A percentile compares a stretch with the other conserved stretches of the same genome.
phyloP scores from a whole-genome alignment of 2,113 vertebrate genomes.

The Cyprinodon brontotheroides region DNA sequence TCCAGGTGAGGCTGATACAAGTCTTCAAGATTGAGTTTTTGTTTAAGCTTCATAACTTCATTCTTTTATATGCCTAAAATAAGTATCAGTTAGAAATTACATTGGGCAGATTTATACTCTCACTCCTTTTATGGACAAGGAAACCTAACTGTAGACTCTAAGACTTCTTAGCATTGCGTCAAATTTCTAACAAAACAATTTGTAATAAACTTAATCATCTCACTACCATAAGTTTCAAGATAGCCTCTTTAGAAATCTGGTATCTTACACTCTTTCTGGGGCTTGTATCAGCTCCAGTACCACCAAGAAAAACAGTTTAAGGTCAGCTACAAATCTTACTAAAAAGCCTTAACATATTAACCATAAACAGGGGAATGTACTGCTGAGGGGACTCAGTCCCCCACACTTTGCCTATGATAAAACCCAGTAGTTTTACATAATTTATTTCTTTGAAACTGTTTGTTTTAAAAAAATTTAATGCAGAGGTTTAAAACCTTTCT shows the following conservation, averaged over 20 bases:
- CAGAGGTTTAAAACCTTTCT: not conserved
- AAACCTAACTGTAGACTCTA: constrained; percentile 26
- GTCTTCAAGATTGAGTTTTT: too few species aligned
- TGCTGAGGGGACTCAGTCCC: constrained; percentile 13
- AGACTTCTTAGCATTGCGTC: constrained; percentile 55
- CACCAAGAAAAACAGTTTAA: constrained; percentile 55
- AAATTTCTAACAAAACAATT: constrained; percentile 57
- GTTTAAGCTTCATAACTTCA: not conserved
- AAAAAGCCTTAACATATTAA: constrained; percentile 67
- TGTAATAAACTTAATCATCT: constrained; percentile 43
- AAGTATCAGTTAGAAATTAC: not conserved
- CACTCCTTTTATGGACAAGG: constrained; percentile 4
- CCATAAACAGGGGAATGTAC: constrained; percentile 53
- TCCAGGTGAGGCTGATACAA: too few species aligned
- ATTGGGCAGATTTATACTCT: not conserved
- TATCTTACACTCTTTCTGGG: constrained; percentile 57
- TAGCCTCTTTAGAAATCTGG: constrained; percentile 50
- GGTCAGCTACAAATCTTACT: constrained; percentile 35
- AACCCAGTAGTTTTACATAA: constrained; percentile 4
- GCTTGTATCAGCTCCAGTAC: constrained; percentile 43
- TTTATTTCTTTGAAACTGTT: constrained; percentile 5
- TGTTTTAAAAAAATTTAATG: not conserved
- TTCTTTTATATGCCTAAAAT: not conserved
- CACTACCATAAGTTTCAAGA: constrained; percentile 46
- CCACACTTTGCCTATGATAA: constrained; percentile 2